Evolutionary conservation across 2,113 vertebrate genomes (phyloP).

Genomic region (Tachysurus vachellii): DNA sequence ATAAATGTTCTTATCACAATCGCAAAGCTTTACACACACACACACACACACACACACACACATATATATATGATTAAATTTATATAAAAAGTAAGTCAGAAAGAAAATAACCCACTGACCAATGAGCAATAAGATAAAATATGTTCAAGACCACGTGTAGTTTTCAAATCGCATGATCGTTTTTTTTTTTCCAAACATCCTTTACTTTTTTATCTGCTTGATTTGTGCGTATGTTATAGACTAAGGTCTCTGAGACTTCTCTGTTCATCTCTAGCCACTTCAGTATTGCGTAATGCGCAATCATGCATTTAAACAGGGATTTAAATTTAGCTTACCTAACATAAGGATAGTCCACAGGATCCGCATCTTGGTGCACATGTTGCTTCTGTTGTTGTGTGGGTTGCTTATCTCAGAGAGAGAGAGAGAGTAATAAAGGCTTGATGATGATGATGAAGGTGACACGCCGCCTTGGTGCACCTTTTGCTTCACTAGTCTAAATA

Average conservation of each 20-base stretch:
- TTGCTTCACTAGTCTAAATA: constrained; percentile 54
- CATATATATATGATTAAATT: no score
- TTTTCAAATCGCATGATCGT: neutral
- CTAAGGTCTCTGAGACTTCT: neutral
- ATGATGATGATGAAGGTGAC: constrained; percentile 7
- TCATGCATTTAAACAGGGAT: neutral
- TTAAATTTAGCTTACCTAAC: constrained; percentile 64
- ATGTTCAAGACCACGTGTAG: neutral
- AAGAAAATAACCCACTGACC: neutral
- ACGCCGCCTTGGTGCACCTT: constrained; percentile 54
- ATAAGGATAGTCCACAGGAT: constrained; percentile 57
- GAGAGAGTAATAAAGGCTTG: neutral
- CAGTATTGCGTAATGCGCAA: neutral
- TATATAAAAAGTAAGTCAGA: neutral
- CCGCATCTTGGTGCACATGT: constrained; percentile 37
- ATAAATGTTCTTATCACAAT: neutral
- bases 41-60: no score
- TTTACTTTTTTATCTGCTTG: neutral
- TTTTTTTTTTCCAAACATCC: neutral
- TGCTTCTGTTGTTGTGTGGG: constrained; percentile 53
- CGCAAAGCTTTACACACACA: neutral
- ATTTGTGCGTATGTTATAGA: neutral
- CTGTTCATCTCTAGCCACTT: neutral
- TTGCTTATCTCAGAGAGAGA: neutral
- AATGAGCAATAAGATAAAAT: neutral